These are phyloP conservation scores for Drosophila mauritiana DNA, from an alignment of 1,140 invertebrate genomes.

Conservation along the genomic window DNA sequence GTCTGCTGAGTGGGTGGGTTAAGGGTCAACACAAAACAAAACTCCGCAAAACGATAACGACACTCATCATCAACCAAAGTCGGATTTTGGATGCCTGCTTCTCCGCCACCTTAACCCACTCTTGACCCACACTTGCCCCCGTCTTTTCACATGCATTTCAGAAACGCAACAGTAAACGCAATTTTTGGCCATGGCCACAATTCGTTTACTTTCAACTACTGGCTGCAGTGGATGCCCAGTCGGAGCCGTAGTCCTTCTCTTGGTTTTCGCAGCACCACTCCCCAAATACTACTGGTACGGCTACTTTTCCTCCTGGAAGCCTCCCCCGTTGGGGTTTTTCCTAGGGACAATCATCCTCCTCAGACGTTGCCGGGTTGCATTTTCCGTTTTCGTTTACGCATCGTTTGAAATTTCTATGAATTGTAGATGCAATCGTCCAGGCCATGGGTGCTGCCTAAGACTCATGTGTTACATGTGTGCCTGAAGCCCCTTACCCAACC, in stretches of 20 bases:
- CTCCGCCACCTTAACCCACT: slow-evolving; percentile 2
- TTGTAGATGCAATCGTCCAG: slow-evolving; percentile 84
- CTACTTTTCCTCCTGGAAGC: slow-evolving; percentile 12
- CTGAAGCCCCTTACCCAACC: background rate
- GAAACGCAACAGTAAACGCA: slow-evolving; percentile 62
- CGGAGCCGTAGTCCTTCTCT: slow-evolving; percentile 8
- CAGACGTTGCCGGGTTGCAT: slow-evolving; percentile 47
- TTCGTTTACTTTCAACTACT: slow-evolving; percentile 67
- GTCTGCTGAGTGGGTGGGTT: background rate
- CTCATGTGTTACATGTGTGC: slow-evolving; percentile 65
- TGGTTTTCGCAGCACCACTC: background rate
- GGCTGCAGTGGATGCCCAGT: slow-evolving; percentile 15
- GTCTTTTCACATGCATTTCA: slow-evolving; percentile 64
- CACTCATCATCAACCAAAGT: slow-evolving; percentile 82
- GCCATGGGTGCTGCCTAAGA: slow-evolving; percentile 57
- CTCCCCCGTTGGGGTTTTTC: background rate
- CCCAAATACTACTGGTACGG: slow-evolving; percentile 3
- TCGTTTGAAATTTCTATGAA: slow-evolving; percentile 84
- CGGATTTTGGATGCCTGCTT: slow-evolving; percentile 60
- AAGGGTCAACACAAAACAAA: slow-evolving; percentile 58
- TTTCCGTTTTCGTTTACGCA: slow-evolving; percentile 83
- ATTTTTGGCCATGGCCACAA: slow-evolving; percentile 71
- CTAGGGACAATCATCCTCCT: slow-evolving; percentile 31
- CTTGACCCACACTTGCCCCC: background rate
- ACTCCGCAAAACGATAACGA: slow-evolving; percentile 81